Evolutionary conservation across 2,888 invertebrate genomes (phyloP).

Genomic region (Ceraclea dissimilis): DNA sequence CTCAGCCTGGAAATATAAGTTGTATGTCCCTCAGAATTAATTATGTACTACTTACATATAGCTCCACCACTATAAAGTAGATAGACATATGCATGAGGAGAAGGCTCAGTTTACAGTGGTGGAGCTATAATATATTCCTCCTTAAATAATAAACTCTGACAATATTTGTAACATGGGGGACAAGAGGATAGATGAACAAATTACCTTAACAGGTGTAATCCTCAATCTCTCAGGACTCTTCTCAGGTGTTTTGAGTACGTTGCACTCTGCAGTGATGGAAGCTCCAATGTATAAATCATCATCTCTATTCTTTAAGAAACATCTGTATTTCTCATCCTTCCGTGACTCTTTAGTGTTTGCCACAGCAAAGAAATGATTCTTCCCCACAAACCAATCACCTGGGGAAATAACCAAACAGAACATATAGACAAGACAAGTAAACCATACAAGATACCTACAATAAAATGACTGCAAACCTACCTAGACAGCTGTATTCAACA

Average conservation of each 20-base stretch:
- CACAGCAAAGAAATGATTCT: conserved; percentile 96
- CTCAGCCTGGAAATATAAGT: conserved; percentile 64
- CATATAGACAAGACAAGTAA: not conserved
- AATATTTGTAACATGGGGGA: too few species aligned
- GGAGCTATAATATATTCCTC: too few species aligned
- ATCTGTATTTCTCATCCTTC: conserved; percentile 89
- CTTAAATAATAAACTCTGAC: too few species aligned
- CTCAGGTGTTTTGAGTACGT: conserved; percentile 85
- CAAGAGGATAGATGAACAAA: too few species aligned
- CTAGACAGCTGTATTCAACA: conserved; percentile 87
- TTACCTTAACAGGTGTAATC: conserved; percentile 69
- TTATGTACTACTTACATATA: not conserved
- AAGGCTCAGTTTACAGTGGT: too few species aligned
- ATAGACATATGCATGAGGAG: conserved; percentile 11
- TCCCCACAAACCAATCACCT: conserved; percentile 91
- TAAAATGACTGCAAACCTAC: conserved; percentile 34
- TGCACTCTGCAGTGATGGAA: conserved; percentile 91
- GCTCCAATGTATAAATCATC: conserved; percentile 88
- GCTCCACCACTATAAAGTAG: not conserved
- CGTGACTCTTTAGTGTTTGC: conserved; percentile 94
- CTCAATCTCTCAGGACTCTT: conserved; percentile 85
- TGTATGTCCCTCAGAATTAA: too few species aligned
- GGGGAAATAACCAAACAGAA: not conserved
- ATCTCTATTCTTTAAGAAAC: conserved; percentile 89
- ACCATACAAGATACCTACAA: too few species aligned